These are phyloP conservation scores for Drosophila lacicola DNA, from an alignment of 2,888 invertebrate genomes.

Conservation along the genomic window DNA sequence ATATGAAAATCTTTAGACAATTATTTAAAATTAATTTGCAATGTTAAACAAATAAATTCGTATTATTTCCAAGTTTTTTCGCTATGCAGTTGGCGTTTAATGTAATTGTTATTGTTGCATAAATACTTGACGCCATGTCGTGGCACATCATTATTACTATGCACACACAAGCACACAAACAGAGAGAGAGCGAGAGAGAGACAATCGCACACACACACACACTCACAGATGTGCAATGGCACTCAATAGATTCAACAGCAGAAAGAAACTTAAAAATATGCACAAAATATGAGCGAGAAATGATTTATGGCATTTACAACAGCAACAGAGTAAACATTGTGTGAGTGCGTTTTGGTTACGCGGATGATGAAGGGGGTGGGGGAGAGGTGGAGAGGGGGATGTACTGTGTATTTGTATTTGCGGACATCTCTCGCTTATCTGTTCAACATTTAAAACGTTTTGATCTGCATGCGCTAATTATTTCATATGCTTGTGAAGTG, in stretches of 20 bases:
- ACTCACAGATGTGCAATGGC: conserved; percentile 45
- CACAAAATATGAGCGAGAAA: conserved; percentile 75
- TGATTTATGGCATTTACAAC: conserved; percentile 77
- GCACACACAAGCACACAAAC: conserved; percentile 25
- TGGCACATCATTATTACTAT: conserved; percentile 74
- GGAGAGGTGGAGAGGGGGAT: no score
- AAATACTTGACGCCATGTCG: conserved; percentile 76
- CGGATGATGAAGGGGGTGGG: no score
- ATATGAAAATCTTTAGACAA: conserved; percentile 17
- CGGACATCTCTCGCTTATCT: conserved; percentile 44
- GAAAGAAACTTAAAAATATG: conserved; percentile 70
- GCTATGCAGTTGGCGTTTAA: conserved; percentile 54
- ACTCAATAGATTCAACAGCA: conserved; percentile 57
- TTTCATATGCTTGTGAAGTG: conserved; percentile 68
- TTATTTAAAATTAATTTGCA: conserved; percentile 40
- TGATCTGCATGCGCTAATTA: conserved; percentile 76
- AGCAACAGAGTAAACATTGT: conserved; percentile 18
- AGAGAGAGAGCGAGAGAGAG: background rate
- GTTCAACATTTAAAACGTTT: conserved; percentile 62
- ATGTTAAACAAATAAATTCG: conserved; percentile 48
- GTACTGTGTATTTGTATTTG: conserved; percentile 26
- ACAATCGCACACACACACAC: conserved; percentile 23
- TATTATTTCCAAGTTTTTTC: conserved; percentile 47
- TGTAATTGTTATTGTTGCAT: conserved; percentile 74
- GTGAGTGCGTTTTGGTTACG: background rate